phyloP scores from a whole-genome alignment of 2,888 invertebrate genomes.

The Priocnemis perturbator region DNA sequence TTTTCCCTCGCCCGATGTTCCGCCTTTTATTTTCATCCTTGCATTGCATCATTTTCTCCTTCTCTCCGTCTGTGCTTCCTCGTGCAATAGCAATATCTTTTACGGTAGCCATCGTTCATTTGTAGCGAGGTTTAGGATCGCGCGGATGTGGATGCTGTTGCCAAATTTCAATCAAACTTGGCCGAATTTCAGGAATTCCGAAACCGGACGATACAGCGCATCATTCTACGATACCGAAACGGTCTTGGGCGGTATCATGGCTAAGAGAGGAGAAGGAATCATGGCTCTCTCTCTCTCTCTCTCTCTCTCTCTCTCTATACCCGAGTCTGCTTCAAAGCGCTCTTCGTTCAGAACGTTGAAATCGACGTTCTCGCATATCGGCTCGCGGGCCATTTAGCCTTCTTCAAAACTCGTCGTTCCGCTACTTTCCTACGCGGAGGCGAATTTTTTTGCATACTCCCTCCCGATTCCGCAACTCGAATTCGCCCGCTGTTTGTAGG shows the following conservation, averaged over 20 bases:
- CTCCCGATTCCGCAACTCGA: constrained; percentile 4
- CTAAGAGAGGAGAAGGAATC: neutral
- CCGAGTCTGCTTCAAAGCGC: neutral
- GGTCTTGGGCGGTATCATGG: constrained; percentile 1
- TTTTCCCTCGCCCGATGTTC: neutral
- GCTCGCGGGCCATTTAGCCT: too few species aligned
- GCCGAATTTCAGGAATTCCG: constrained; percentile 45
- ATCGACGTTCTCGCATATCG: too few species aligned
- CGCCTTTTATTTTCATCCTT: neutral
- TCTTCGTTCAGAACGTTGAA: too few species aligned
- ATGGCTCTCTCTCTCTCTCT: too few species aligned
- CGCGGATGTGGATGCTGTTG: constrained; percentile 28
- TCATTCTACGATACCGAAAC: constrained; percentile 28
- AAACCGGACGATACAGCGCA: constrained; percentile 27
- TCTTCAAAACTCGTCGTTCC: too few species aligned
- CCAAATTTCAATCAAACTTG: constrained; percentile 55
- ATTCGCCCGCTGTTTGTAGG: neutral
- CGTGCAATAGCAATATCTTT: constrained; percentile 38
- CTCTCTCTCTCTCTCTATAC: neutral
- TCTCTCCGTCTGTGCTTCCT: neutral
- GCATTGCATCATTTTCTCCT: too few species aligned
- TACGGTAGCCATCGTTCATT: constrained; percentile 28
- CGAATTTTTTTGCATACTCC: too few species aligned
- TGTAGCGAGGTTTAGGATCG: constrained; percentile 13
- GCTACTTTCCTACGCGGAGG: too few species aligned